Evolutionary conservation across 35 echinoderm and acorn worm species (phyloP).

Genomic region (Antedon bifida): DNA sequence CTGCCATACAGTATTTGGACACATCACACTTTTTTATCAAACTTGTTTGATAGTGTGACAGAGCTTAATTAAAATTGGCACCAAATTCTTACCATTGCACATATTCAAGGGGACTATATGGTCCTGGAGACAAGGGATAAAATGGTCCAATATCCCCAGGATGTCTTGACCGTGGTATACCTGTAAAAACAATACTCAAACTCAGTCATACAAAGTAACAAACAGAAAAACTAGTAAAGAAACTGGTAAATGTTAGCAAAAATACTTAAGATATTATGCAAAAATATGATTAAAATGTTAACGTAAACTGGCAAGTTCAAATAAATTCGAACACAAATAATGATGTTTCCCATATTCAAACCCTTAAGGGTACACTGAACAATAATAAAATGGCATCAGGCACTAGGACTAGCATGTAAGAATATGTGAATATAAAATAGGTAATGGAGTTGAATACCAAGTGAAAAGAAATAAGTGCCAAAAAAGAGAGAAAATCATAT

Average conservation of each 20-base stretch:
- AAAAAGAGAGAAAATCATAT: background rate
- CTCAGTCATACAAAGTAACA: too few relatives aligned
- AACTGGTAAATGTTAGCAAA: background rate
- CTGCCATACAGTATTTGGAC: too few relatives aligned
- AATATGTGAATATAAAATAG: background rate
- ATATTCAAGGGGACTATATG: background rate
- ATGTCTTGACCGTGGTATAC: background rate
- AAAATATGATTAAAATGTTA: background rate
- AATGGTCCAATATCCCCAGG: background rate
- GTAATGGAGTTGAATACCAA: background rate
- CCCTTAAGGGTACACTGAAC: background rate
- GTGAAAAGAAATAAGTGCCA: background rate
- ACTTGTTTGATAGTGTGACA: too few relatives aligned
- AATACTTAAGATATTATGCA: background rate
- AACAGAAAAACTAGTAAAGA: too few relatives aligned
- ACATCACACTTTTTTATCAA: too few relatives aligned
- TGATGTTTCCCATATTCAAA: background rate
- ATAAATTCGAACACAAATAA: background rate
- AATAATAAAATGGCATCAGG: background rate
- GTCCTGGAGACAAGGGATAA: background rate
- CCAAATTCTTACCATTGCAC: background rate
- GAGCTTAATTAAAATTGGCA: too few relatives aligned
- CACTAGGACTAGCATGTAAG: background rate
- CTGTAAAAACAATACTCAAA: background rate
- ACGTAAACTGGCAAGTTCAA: background rate